Evolutionary conservation across 2,797 vertebrate genomes (phyloP).

Genomic region (Eurystomus glaucurus): DNA sequence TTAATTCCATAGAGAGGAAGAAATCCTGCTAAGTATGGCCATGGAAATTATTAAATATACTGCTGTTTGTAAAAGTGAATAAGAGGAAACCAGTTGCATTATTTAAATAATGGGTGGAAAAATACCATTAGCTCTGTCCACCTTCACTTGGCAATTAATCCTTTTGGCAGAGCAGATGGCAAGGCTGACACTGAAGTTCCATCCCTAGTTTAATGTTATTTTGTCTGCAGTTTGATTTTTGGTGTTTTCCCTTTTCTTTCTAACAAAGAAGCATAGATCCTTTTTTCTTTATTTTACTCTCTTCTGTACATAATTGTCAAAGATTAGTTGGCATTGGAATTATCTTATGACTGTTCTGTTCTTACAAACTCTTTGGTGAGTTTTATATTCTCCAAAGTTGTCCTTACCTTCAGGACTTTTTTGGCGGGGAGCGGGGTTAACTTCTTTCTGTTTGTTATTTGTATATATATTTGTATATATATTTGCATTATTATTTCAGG

Average conservation of each 20-base stretch:
- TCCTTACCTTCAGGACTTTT: neutral
- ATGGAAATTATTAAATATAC: neutral
- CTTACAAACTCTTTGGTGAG: neutral
- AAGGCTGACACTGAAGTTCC: neutral
- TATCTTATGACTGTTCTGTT: neutral
- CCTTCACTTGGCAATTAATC: neutral
- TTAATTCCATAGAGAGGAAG: neutral
- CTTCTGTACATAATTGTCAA: neutral
- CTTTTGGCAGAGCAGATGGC: neutral
- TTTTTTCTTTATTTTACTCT: neutral
- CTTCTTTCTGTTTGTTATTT: neutral
- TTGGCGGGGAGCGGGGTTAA: no score
- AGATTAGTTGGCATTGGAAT: neutral
- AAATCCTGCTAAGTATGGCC: neutral
- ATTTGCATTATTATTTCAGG: neutral
- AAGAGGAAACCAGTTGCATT: neutral
- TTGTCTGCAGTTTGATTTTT: neutral
- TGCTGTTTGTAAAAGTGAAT: neutral
- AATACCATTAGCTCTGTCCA: neutral
- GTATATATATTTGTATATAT: neutral
- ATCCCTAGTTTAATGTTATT: neutral
- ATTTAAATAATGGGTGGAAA: neutral
- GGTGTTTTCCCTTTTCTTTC: neutral
- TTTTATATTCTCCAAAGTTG: neutral
- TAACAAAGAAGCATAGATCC: neutral